Evolutionary conservation across 2,888 invertebrate species (phyloP), one percentile per base, ranked within the genome.

Genomic region (Cantharis rustica): DNA sequence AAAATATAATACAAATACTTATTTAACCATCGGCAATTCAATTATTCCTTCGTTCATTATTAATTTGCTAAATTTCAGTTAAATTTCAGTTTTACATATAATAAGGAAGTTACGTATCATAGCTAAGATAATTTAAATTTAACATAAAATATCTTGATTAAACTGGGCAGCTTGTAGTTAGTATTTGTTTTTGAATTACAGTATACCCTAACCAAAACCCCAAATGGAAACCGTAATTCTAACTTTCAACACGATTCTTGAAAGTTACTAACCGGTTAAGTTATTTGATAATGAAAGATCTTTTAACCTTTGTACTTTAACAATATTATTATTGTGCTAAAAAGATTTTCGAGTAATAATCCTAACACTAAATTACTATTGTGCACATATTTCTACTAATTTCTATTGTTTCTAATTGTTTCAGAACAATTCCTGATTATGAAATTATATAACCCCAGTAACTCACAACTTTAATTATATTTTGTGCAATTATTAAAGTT

Each of bases 181-280:
- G 66, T 72, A 72, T 72, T 72, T 72, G 64, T 63, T 64, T 47
- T 64, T 72, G 72, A 66, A 31, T 72, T 72, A 66, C 64, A 66
- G 72, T 72, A 31, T 64, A 20, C 66, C 72, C 64, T 64, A 61
- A 72, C 64, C 64, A 72, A 72, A 72, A 66, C 72, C 72, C 62
- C 26, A 62, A 72, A 72, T 72, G 31, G 72, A 31, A 72, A 66
- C 64, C 64, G 64, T 66, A 66, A 66, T 66, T 66, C 23, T 66
- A 66, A 66, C 64, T 66, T 66, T 66, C 64, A 66, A 66, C 64
- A 16, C 23, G 64, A 20, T 66, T 66, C 64, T 66, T 66, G 64
- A 20, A 66, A 66, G 64, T 66, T 66, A 66, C 20, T 66, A 66
- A 23, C 64, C 64, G 23, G 64, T 66, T 66, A 47, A 66, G 64